Base-by-base conservation (phyloP, 2,113 vertebrate species). In the Eurystomus gularis region DNA sequence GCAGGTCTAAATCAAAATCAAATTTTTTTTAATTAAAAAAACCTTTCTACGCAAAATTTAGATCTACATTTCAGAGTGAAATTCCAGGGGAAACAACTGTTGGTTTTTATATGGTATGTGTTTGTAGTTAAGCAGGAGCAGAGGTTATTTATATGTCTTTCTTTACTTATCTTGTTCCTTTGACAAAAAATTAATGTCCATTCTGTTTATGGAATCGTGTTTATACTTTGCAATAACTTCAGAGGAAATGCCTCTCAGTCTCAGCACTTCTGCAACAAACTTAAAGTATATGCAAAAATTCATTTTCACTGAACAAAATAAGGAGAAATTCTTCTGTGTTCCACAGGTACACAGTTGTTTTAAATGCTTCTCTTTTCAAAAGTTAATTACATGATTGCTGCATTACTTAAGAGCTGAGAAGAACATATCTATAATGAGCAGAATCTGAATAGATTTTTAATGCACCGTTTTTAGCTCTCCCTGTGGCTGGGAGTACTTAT, bases 311-410 rank as follows among this genome's bases (percentile, higher is more conserved):
- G 58, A 71, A 58, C 15, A 81, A 83, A 91, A 62, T 15, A 42
- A 40, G 49, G 60, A 60, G 72, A 73, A 77, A 86, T 12, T 51
- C 61, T 40, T 14, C 71, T 60, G 44, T 77, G 40, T 86, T 91
- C 79, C 48, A 65, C 28, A 73, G 82, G 61, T 48, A 39, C 62
- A 24, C 4, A 23, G 70, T 77, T 95, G 58, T 77, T 93, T 93
- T 69, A 95, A 94, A 93, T 87, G 66, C 42, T 89, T 91, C 31
- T 33, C 37, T 91, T 94, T 78, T 86, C 17, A 39, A 66, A 93
- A 97, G 77, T 96, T 94, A 97, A 97, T 96, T 94, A 95, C 6
- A 39, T 91, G 80, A 87, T 95, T 96, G 85, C 92, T 92, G 77
- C 57, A 70, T 94, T 96, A 69, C 80, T 96, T 89, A 95, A 94